These are phyloP conservation scores for Trichomycterus rosablanca DNA, from an alignment of 2,113 vertebrate species.

Conservation along the genomic window DNA sequence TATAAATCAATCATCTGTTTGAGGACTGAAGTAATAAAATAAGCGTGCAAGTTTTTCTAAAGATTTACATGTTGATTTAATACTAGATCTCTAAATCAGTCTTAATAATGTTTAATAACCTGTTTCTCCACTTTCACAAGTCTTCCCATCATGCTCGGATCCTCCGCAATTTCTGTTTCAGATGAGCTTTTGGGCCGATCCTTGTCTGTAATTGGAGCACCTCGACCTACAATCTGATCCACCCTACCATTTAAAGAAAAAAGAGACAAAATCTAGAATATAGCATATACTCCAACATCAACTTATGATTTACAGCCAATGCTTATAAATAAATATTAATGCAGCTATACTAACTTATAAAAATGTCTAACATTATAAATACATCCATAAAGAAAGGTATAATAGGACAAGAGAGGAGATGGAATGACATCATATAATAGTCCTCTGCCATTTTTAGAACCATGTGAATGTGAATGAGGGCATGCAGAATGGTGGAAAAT, in stretches of 20 bases:
- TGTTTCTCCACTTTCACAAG: slow-evolving; percentile 96
- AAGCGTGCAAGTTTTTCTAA: no score
- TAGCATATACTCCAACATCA: neutral
- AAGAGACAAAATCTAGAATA: slow-evolving; percentile 30
- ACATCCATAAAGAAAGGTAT: neutral
- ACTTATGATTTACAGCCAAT: neutral
- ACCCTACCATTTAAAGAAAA: slow-evolving; percentile 72
- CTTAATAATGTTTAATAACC: slow-evolving; percentile 58
- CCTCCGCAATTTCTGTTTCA: slow-evolving; percentile 82
- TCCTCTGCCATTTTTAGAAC: slow-evolving; percentile 22
- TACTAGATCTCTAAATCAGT: no score
- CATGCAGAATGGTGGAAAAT: slow-evolving; percentile 40
- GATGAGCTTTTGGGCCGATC: slow-evolving; percentile 84
- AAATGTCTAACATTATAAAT: neutral
- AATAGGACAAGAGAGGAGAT: slow-evolving; percentile 13
- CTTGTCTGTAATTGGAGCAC: slow-evolving; percentile 84
- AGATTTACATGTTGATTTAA: no score
- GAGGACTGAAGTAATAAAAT: no score
- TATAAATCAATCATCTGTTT: no score
- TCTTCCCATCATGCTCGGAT: slow-evolving; percentile 97
- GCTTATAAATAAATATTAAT: neutral
- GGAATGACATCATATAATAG: neutral
- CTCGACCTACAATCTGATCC: slow-evolving; percentile 96
- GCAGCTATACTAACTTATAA: neutral
- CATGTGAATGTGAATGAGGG: slow-evolving; percentile 13